Evolutionary conservation across 2,113 vertebrate species (phyloP).

Genomic region (Martes martes): DNA sequence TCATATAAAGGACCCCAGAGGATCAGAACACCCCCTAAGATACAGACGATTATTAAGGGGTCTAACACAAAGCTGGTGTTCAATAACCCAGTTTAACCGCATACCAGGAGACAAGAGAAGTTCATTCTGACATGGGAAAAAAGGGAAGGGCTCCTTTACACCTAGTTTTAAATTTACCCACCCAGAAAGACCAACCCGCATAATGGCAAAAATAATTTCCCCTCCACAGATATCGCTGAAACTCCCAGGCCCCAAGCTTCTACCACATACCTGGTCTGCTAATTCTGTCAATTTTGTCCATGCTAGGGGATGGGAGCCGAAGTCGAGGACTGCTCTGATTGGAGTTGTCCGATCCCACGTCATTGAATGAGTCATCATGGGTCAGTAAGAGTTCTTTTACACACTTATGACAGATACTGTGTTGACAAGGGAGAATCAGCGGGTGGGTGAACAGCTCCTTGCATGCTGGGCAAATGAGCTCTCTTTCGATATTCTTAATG

Average conservation of each 20-base stretch:
- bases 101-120: background rate
- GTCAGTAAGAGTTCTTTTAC: slow-evolving; percentile 93
- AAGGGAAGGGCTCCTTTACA: background rate
- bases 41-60: background rate
- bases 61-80: background rate
- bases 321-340: slow-evolving; percentile 92
- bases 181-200: background rate
- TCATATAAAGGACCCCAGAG: background rate
- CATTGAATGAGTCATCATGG: slow-evolving; percentile 90
- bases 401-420: slow-evolving; percentile 97
- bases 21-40: background rate
- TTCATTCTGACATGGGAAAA: slow-evolving; percentile 9
- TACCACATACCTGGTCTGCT: slow-evolving; percentile 92
- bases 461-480: slow-evolving; percentile 97
- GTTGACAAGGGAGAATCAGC: slow-evolving; percentile 96
- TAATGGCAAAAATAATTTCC: slow-evolving; percentile 40
- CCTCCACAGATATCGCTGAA: background rate
- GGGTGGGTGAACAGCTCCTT: slow-evolving; percentile 98
- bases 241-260: background rate
- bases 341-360: slow-evolving; percentile 93
- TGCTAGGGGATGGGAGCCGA: slow-evolving; percentile 89
- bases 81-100: background rate
- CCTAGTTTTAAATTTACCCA: background rate
- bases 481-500: slow-evolving; percentile 96
- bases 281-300: slow-evolving; percentile 94